Conservation (phyloP, 2,888 invertebrate species). For the Caenorhabditis japonica region DNA sequence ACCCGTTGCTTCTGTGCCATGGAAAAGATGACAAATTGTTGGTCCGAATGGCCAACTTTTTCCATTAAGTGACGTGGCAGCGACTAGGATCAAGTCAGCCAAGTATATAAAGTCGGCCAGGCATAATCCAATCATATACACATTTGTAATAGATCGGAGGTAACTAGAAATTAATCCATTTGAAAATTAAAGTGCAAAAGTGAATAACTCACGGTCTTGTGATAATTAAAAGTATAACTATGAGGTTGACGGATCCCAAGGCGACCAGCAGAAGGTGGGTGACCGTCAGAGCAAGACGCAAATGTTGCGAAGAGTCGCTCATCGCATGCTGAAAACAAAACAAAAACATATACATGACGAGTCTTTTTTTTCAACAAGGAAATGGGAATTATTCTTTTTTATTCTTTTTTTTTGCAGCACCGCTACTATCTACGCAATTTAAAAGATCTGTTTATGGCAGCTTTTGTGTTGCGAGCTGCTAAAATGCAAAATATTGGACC, state of each 20-base stretch:
- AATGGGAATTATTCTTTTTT: slow-evolving; percentile 8
- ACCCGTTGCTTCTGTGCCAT: slow-evolving; percentile 76
- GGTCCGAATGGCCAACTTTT: slow-evolving; percentile 76
- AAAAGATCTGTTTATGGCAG: slow-evolving; percentile 31
- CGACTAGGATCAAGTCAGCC: slow-evolving; percentile 72
- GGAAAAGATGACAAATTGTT: slow-evolving; percentile 71
- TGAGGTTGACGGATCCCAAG: slow-evolving; percentile 72
- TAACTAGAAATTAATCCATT: slow-evolving; percentile 56
- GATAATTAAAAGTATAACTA: slow-evolving; percentile 72
- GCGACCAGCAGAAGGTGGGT: slow-evolving; percentile 73
- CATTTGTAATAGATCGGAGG: slow-evolving; percentile 76
- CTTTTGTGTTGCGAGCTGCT: slow-evolving; percentile 9
- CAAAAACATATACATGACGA: slow-evolving; percentile 26
- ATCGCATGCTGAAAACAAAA: slow-evolving; percentile 67
- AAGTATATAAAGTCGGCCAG: slow-evolving; percentile 76
- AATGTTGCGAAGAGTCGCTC: slow-evolving; percentile 64
- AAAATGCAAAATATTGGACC: neutral
- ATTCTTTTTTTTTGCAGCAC: slow-evolving; percentile 22
- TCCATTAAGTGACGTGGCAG: slow-evolving; percentile 74
- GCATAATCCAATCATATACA: slow-evolving; percentile 75
- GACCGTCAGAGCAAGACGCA: slow-evolving; percentile 68
- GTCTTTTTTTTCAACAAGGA: slow-evolving; percentile 10
- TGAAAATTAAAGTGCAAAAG: neutral
- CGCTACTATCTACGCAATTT: slow-evolving; percentile 31
- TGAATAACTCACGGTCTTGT: slow-evolving; percentile 55